phyloP scores from a whole-genome alignment of 2,113 vertebrate species.

The Marcusenius ussheri region DNA sequence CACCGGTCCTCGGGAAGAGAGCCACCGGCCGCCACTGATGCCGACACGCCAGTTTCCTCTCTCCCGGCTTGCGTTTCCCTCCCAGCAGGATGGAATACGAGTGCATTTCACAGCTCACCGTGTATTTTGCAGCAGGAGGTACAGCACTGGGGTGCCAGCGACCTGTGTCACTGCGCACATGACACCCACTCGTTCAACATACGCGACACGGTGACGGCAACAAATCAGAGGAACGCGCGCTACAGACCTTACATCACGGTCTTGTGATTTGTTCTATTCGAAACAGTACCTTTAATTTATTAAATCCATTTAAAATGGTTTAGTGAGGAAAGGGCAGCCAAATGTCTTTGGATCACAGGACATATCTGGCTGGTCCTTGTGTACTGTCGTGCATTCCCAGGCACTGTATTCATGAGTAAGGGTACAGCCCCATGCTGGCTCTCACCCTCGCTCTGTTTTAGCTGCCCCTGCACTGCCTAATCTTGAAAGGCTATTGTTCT shows the following conservation, averaged over 20 bases:
- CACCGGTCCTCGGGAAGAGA: background rate
- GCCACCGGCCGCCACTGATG: background rate
- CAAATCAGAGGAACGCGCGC: background rate
- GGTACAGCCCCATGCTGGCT: background rate
- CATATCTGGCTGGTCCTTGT: background rate
- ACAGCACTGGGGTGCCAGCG: background rate
- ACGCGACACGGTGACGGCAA: background rate
- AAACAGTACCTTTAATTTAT: background rate
- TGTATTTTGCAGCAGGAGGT: background rate
- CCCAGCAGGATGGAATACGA: background rate
- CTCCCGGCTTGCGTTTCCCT: background rate
- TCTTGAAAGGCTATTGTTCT: conserved; percentile 14
- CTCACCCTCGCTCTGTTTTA: background rate
- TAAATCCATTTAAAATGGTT: background rate
- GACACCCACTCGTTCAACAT: background rate
- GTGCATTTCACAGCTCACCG: conserved; percentile 3
- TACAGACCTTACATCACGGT: background rate
- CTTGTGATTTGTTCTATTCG: background rate
- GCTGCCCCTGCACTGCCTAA: background rate
- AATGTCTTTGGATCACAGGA: background rate
- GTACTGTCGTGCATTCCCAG: background rate
- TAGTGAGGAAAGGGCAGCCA: background rate
- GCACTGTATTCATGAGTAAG: background rate
- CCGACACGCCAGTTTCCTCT: background rate
- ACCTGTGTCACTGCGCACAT: background rate